Base-by-base conservation (phyloP, 2,113 vertebrate genomes). In the Lontra canadensis region DNA sequence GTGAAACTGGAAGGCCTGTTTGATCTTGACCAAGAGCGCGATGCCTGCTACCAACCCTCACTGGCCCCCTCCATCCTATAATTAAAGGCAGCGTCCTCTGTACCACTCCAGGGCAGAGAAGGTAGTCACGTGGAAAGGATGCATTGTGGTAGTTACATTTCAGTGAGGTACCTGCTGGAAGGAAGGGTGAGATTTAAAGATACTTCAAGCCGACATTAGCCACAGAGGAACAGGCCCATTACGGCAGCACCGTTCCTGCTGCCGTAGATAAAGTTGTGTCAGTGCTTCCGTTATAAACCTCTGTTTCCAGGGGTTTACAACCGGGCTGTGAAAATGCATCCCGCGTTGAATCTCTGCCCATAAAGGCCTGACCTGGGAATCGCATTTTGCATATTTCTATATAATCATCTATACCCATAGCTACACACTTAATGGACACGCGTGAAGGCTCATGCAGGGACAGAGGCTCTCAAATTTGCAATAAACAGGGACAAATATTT, bases 181-280 rank as follows among this genome's bases (percentile, higher is more conserved):
- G 96, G 97, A 96, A 96, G 95, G 97, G 0, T 5, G 96, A 98
- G 98, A 96, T 98, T 98, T 98, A 98, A 96, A 98, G 98, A 98
- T 96, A 15, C 97, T 98, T 97, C 95, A 96, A 98, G 94, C 57
- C 69, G 10, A 91, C 7, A 15, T 94, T 92, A 98, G 98, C 97
- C 98, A 98, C 98, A 98, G 97, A 98, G 98, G 98, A 99, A 87
- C 95, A 76, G 98, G 92, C 78, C 98, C 96, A 94, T 98, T 98
- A 92, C 4, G 67, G 47, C 73, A 97, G 98, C 98, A 95, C 97
- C 96, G 93, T 97, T 97, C 98, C 98, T 76, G 55, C 98, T 39
- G 96, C 88, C 69, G 96, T 95, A 93, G 98, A 98, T 98, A 99
- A 98, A 97, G 97, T 74, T 31, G 96, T 98, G 98, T 98, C 98